Evolutionary conservation across 2,113 vertebrate genomes (phyloP), one percentile per base, ranked within the genome.

Genomic region (Myrmophylax atrothorax): DNA sequence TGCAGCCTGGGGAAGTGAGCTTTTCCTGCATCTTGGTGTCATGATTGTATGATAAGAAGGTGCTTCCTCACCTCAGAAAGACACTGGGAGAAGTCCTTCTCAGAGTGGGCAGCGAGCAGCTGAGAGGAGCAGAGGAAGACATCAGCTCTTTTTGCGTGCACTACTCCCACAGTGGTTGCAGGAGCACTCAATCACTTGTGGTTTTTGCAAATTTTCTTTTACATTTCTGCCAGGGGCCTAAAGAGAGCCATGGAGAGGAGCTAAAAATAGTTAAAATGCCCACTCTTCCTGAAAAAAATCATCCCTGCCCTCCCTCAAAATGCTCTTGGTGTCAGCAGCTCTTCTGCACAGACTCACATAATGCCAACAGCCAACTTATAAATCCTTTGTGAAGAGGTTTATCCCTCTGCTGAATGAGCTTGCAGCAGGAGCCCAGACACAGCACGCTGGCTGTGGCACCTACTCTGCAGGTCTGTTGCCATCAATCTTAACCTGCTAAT

Each of bases 401-500:
- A 25, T 78, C n/a, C 40, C 40, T 64, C 24, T 33, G 38, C 67
- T 84, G 83, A 62, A 50, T 16, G 37, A 84, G n/a, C 28, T 76
- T 72, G 55, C 77, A 72, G 63, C 74, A 76, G 69, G 38, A 80
- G 31, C 53, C 72, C 53, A 69, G 87, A 55, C 62, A 35, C 13
- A 49, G 52, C 2, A 1, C 2, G 1, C 63, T 3, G 11, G 28
- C 76, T 62, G 19, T 72, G 81, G 60, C 80, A 93, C 64, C 88
- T 85, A 74, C 79, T 46, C 47, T 17, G 76, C 76, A 84, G 79
- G 60, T 67, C 94, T 95, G 92, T 84, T 83, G 58, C 94, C 63
- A 90, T 95, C 93, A 95, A 29, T 94, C 93, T 78, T 60, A 85
- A 92, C 94, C 69, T 95, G 85, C 72, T 90, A 75, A 78, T 95